Base-by-base conservation (phyloP, 2,888 invertebrate species). In the Leptinotarsa tumamoca region DNA sequence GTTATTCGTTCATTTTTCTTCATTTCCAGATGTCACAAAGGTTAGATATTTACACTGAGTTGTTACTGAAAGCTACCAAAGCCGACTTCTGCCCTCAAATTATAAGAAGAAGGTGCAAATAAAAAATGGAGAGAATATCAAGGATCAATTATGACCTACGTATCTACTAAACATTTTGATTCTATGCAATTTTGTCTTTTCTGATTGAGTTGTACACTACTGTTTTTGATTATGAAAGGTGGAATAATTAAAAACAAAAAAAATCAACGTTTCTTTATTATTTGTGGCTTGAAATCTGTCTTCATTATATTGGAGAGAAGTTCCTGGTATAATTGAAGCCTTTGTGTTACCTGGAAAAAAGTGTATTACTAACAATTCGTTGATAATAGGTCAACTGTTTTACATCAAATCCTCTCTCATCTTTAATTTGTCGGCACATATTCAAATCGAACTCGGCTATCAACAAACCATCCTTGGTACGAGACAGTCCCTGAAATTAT, bases 391-490 rank as follows among this genome's bases (percentile, higher is more conserved):
- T 67, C 49, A 43, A 18, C 4, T 56, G 21, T 63, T 15, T 73
- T 77, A 95, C 95, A 87, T 94, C 92, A 87, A 98, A 98, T 75
- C 96, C 95, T 98, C 98, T 99, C 80, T 92, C 91, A 86, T 99
- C 99, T 87, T 94, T 96, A 1, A 95, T 91, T 90, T 99, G 99
- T 54, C 98, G 92, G 86, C 97, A 98, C 73, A 98, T 89, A 89
- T 99, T 99, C 77, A 99, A 90, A 89, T 99, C 98, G 82, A 98
- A 84, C 88, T 98, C 95, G 1, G 93, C 92, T 7, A 99, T 91
- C 7, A 99, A 90, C 10, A 99, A 89, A 3, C 99, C 99, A 78
- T 80, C 82, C 74, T 79, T 82, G 2, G 79, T 83, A 71, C 83
- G 79, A 14, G 83, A 83, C 3, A 83, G 69, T 18, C 83, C 83